phyloP scores from a whole-genome alignment of 2,888 invertebrate species.

The Tanytarsus gracilentus region DNA sequence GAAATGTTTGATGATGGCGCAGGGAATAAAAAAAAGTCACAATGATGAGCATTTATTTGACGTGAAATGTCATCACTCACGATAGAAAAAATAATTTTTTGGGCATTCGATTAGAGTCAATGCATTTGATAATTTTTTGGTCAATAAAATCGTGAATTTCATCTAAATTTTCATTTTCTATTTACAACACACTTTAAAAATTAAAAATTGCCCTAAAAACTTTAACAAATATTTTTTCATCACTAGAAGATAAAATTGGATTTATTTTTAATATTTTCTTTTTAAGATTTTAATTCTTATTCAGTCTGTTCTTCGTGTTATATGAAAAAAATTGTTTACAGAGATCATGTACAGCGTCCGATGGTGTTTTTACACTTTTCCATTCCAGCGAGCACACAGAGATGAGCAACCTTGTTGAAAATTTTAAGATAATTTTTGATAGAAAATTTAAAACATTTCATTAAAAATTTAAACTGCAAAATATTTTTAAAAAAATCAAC shows the following conservation, averaged over 20 bases:
- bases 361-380: not conserved
- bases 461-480: no score
- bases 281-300: not conserved
- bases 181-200: slow-evolving; percentile 26
- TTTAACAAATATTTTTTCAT: slow-evolving; percentile 19
- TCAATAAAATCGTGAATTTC: slow-evolving; percentile 15
- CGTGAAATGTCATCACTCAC: no score
- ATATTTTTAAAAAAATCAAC: no score
- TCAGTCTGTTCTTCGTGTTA: not conserved
- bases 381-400: no score
- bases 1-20: no score
- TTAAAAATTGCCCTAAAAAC: slow-evolving; percentile 28
- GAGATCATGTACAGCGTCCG: not conserved
- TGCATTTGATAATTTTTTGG: slow-evolving; percentile 6
- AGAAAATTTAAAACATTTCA: not conserved
- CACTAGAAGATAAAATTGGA: slow-evolving; percentile 2
- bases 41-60: no score
- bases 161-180: no score
- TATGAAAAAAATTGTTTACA: not conserved
- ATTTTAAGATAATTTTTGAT: no score
- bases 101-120: not conserved
- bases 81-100: no score
- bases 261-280: not conserved
- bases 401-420: no score
- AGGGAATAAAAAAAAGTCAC: no score